Evolutionary conservation across 2,888 invertebrate species (phyloP), one percentile per base, ranked within the genome.

Genomic region (Odontothrips loti): DNA sequence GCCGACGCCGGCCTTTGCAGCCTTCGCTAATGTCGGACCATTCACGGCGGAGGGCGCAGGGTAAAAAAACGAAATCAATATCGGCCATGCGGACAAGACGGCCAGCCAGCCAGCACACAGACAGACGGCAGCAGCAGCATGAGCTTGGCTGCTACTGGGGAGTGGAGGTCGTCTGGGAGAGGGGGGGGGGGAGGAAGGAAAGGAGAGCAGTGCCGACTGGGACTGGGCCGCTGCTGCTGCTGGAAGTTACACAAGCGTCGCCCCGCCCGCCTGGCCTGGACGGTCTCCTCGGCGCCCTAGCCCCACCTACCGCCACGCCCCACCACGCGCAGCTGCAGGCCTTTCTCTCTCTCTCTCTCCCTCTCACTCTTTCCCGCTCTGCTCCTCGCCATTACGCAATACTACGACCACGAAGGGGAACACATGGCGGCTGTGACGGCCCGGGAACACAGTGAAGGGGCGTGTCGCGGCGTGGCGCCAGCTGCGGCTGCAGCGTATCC

Each of bases 221-320:
- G 68, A 58, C 68, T 68, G 68, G 23, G n/a, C n/a, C 11, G 68
- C 68, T 68, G 51, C 58, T 51, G 63, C 20, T 6, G 58, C 68
- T 68, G 68, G 68, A 68, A 68, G 68, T 68, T 68, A 68, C 68
- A 68, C 68, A 68, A 68, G 63, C 63, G 63, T 9, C 68, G 51
- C 51, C 15, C 15, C 51, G 51, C 51, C 6, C 51, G 34, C 34
- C 34, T 43, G 34, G 34, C 34, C 34, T 43, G 34, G 34, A 2
- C 34, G 34, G 34, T 43, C 34, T 43, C 34, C 34, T 43, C 34
- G 34, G 6, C 34, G 34, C 34, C 34, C 34, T 6, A 43, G 34
- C 34, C 34, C 34, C 34, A 43, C 34, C 34, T 43, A 43, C 6
- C 68, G 23, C 23, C 68, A 11, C 68, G 68, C 68, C 68, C 23